Evolutionary conservation across 1,140 invertebrate genomes (phyloP), one percentile per base, ranked within the genome.

Genomic region (Paraescarpia echinospica): DNA sequence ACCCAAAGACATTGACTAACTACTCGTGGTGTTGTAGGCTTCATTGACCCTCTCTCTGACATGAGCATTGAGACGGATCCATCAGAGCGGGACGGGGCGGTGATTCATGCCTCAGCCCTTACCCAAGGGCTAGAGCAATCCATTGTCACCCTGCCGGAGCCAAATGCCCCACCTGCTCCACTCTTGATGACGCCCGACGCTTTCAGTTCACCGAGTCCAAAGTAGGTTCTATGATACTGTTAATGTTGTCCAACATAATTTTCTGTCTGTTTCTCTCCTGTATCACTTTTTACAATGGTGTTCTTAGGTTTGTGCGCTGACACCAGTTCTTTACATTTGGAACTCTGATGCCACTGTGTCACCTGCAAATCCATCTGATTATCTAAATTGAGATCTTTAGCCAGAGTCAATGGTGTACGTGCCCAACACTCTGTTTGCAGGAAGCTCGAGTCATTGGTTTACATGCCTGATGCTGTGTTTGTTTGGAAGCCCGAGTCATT

Each of bases 141-240:
- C 22, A 6, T 77, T 77, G 59, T 77, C 22, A 18, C 59, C 4
- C 59, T 77, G 59, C 22, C 59, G 27, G 59, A 77, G 59, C 59
- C 59, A 77, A 77, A 2, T 31, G 59, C 59, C 27, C 59, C 59
- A 27, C 22, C 2, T 77, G 59, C 59, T 92, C 95, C 95, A 31
- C 93, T 96, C 94, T 96, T 98, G 1, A 98, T 99, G 97, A 98
- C 98, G 1, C 98, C 98, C 0, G 98, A 98, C 95, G 98, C 98
- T 9, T 99, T 98, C 94, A 98, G 97, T 96, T 98, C 96, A 89
- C 96, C 97, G 1, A 93, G 93, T 77, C 59, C 59, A 77, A 77
- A 77, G 59, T 77, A 77, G 14, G 59, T 77, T 34, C 59, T 93
- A 5, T 77, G 59, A 77, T 77, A 77, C 59, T 91, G 35, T 92